Conservation (phyloP, 2,888 invertebrate genomes). For the Macropis europaea region DNA sequence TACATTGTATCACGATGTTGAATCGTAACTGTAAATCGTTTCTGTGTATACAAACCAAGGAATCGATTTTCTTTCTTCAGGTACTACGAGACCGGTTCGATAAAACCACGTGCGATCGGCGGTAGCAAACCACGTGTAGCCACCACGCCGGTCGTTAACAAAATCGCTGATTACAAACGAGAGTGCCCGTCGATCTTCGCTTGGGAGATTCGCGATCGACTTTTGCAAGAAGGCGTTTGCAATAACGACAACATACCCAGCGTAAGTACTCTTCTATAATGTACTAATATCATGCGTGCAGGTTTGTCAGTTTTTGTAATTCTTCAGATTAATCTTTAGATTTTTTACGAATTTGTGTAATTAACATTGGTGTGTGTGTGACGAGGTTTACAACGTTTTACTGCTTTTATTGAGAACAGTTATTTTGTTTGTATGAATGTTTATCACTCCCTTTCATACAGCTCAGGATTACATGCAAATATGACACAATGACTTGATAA, state of each 20-base stretch:
- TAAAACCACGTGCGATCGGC: conserved; percentile 97
- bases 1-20: no score
- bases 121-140: conserved; percentile 98
- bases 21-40: no score
- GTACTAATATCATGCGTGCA: neutral
- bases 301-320: no score
- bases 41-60: neutral
- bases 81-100: conserved; percentile 99
- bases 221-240: conserved; percentile 96
- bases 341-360: no score
- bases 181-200: conserved; percentile 99
- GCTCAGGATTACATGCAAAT: no score
- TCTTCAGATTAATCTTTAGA: no score
- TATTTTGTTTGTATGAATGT: no score
- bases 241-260: conserved; percentile 99
- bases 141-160: conserved; percentile 95
- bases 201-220: conserved; percentile 98
- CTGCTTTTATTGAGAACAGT: no score
- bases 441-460: no score
- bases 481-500: no score
- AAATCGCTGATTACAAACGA: conserved; percentile 97
- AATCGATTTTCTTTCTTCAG: conserved; percentile 80
- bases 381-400: no score
- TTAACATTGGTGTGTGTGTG: no score
- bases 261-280: conserved; percentile 87